phyloP scores from a whole-genome alignment of 2,113 vertebrate genomes.

The Ailurus styani region DNA sequence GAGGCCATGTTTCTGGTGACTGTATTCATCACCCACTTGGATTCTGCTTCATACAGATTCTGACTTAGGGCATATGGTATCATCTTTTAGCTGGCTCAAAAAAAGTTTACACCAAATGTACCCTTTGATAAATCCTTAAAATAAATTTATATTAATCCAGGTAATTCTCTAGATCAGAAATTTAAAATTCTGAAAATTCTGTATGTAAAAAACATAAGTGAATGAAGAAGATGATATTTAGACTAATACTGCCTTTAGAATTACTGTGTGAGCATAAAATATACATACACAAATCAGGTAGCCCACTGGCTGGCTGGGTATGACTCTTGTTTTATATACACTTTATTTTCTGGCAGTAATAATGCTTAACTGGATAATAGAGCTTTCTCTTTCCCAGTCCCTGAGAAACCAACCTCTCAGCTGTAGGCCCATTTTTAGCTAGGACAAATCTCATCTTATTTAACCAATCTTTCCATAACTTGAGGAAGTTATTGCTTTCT shows the following conservation, averaged over 20 bases:
- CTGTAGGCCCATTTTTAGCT: conserved; percentile 54
- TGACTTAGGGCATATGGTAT: neutral
- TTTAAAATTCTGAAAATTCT: neutral
- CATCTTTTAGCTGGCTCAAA: neutral
- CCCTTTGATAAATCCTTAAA: neutral
- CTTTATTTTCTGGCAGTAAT: neutral
- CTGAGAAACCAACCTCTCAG: conserved; percentile 40
- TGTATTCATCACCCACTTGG: neutral
- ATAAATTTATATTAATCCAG: neutral
- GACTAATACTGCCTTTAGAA: neutral
- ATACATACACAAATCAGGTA: neutral
- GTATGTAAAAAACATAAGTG: neutral
- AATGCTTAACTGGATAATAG: conserved; percentile 21
- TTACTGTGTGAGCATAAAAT: neutral
- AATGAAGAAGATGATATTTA: neutral
- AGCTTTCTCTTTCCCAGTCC: neutral
- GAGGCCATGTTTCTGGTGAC: neutral
- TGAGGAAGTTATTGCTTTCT: conserved; percentile 57
- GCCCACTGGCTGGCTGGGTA: neutral
- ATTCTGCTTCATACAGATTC: neutral
- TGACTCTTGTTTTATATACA: neutral
- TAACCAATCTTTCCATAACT: conserved; percentile 62
- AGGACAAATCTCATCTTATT: conserved; percentile 58
- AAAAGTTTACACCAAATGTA: neutral
- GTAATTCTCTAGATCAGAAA: conserved; percentile 1